Percentiles rank a stretch among this genome's conserved stretches.
Evolutionary conservation across 2,113 vertebrate genomes (phyloP).

Genomic region (Lasiurus cinereus): DNA sequence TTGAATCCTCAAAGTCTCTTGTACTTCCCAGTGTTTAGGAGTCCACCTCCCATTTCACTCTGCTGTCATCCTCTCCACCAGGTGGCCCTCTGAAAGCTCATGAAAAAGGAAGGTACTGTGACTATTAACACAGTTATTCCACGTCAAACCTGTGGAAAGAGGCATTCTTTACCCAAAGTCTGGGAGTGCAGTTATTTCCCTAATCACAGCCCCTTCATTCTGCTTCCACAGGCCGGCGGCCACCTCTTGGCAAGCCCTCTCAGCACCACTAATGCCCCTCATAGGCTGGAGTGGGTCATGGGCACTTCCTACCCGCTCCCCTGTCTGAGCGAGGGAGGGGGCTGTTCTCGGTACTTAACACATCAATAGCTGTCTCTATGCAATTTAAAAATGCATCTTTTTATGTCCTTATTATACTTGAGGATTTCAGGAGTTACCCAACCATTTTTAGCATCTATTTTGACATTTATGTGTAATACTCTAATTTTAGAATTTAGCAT

Average conservation of each 20-base stretch:
- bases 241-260: neutral
- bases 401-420: neutral
- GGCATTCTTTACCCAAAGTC: neutral
- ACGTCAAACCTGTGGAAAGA: neutral
- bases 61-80: neutral
- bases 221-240: neutral
- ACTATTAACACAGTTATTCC: neutral
- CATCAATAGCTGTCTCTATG: neutral
- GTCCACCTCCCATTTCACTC: neutral
- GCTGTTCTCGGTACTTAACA: neutral
- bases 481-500: neutral
- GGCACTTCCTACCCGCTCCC: neutral
- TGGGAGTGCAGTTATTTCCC: neutral
- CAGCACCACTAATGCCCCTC: rapidly evolving
- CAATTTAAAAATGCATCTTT: neutral
- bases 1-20: neutral
- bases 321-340: neutral
- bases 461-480: neutral
- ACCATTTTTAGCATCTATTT: neutral
- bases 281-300: rapidly evolving
- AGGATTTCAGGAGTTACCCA: neutral
- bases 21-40: neutral
- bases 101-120: neutral
- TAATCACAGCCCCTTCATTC: neutral
- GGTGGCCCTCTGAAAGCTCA: neutral